A percentile compares a stretch with the other conserved stretches of the same genome.
phyloP scores from a whole-genome alignment of 2,888 invertebrate genomes.

The Dimorphilus gyrociliatus region DNA sequence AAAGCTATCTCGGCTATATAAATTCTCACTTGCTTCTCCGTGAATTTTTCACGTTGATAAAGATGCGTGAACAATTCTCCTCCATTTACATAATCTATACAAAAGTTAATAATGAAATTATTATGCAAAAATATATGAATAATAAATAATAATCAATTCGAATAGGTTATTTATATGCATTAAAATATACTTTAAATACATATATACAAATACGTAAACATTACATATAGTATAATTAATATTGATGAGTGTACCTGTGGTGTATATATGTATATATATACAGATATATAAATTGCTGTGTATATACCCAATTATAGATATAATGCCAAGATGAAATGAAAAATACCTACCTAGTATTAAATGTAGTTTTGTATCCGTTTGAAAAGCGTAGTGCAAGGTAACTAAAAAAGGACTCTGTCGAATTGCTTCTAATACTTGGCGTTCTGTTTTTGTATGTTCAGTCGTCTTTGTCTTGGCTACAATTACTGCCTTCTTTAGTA shows the following conservation, averaged over 20 bases:
- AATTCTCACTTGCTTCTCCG: slow-evolving; percentile 70
- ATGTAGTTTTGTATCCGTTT: slow-evolving; percentile 87
- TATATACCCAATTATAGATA: no score
- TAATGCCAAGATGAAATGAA: background rate
- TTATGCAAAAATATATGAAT: background rate
- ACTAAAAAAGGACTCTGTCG: slow-evolving; percentile 87
- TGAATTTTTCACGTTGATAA: slow-evolving; percentile 79
- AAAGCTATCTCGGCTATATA: slow-evolving; percentile 91
- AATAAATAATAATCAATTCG: background rate
- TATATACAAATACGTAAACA: no score
- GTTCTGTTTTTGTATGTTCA: slow-evolving; percentile 89
- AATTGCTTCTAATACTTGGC: slow-evolving; percentile 87
- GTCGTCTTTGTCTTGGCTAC: slow-evolving; percentile 48
- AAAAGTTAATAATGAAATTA: slow-evolving; percentile 1
- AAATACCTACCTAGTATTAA: slow-evolving; percentile 70
- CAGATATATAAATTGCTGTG: no score
- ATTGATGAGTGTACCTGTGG: no score
- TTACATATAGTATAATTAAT: no score
- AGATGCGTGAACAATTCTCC: slow-evolving; percentile 94
- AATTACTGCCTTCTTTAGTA: slow-evolving; percentile 82
- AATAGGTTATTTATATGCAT: no score
- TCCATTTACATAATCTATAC: slow-evolving; percentile 84
- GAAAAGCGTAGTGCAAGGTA: slow-evolving; percentile 93
- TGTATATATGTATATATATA: no score
- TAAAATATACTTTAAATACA: no score